Conservation (phyloP, 2,113 vertebrate genomes). For the Gila orcuttii region DNA sequence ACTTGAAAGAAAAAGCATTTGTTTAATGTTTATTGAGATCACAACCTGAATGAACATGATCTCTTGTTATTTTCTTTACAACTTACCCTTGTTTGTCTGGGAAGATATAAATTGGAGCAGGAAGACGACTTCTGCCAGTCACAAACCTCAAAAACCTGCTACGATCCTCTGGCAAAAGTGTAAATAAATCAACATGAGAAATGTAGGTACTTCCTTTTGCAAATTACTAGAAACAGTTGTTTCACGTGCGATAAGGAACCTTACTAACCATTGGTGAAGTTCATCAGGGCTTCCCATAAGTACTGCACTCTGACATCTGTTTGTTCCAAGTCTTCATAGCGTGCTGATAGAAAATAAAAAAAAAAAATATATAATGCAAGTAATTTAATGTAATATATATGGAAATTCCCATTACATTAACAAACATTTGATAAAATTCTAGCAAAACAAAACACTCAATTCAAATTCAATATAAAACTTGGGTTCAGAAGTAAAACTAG, state of each 20-base stretch:
- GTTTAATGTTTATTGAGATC: not conserved
- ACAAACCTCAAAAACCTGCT: constrained; percentile 97
- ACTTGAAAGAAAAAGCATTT: constrained; percentile 71
- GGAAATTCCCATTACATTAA: not conserved
- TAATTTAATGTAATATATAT: not conserved
- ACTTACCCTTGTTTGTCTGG: constrained; percentile 91
- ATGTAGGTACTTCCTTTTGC: not conserved
- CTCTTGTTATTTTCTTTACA: not conserved
- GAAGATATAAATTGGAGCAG: constrained; percentile 93
- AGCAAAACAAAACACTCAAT: not conserved
- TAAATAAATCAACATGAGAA: constrained; percentile 9
- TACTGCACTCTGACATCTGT: constrained; percentile 89
- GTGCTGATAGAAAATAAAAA: constrained; percentile 74
- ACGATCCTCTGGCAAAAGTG: constrained; percentile 86
- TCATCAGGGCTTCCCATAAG: constrained; percentile 95
- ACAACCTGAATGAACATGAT: not conserved
- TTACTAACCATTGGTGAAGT: constrained; percentile 92
- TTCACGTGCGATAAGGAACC: not conserved
- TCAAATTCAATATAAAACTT: not conserved
- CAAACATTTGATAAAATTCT: not conserved
- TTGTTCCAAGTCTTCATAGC: constrained; percentile 92
- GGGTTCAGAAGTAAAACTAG: not conserved
- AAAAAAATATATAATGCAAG: not conserved
- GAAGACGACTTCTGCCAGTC: constrained; percentile 94
- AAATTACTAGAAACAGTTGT: not conserved